phyloP scores from a whole-genome alignment of 2,113 vertebrate species.

The Lates calcarifer region DNA sequence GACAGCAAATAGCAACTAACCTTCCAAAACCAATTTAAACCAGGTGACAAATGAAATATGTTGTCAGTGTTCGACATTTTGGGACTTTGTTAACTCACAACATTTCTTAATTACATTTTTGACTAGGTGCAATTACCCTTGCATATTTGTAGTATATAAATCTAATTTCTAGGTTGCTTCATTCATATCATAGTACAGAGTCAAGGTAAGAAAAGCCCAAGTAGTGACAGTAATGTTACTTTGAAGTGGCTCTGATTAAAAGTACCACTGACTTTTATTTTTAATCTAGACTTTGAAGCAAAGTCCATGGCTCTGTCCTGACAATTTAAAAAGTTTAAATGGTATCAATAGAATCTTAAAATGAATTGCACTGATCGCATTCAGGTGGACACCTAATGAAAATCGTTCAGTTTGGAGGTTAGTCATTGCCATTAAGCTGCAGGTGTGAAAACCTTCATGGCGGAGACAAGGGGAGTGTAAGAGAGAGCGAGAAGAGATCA shows the following conservation, averaged over 20 bases:
- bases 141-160: not conserved
- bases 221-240: not conserved
- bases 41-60: not conserved
- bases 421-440: not conserved
- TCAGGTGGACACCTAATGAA: not conserved
- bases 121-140: not conserved
- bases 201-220: not conserved
- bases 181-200: not conserved
- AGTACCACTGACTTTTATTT: not conserved
- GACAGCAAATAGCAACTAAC: not conserved
- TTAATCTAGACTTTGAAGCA: not conserved
- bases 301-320: not conserved
- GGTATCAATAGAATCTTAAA: not conserved
- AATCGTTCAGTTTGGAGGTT: not conserved
- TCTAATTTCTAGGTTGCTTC: not conserved
- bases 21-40: not conserved
- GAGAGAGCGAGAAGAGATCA: not conserved
- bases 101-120: not conserved
- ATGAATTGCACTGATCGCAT: not conserved
- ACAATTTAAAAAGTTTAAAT: not conserved
- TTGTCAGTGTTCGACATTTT: not conserved
- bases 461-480: not conserved
- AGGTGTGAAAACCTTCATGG: not conserved
- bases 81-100: not conserved
- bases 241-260: not conserved